These are phyloP conservation scores for Dryococelus australis DNA, from an alignment of 2,888 invertebrate species.

Conservation along the genomic window DNA sequence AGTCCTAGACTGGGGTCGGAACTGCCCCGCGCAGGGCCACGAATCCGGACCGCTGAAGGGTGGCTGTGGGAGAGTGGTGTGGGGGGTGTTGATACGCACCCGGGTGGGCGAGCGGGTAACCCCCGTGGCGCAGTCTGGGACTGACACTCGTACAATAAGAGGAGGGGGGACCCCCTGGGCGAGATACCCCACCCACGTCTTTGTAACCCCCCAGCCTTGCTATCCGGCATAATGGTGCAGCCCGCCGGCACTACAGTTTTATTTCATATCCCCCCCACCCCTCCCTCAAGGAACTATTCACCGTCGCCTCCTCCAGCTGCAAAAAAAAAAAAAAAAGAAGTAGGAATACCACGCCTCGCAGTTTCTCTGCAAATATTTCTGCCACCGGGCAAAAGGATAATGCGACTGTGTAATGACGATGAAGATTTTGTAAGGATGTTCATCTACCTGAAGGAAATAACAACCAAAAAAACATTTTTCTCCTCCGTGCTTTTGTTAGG, in stretches of 20 bases:
- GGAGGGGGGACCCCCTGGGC: not conserved
- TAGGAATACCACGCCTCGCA: not conserved
- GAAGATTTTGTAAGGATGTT: not conserved
- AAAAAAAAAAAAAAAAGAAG: not conserved
- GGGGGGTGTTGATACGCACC: too few species aligned
- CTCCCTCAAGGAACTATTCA: too few species aligned
- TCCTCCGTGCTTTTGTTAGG: not conserved
- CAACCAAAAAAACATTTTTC: not conserved
- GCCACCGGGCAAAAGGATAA: not conserved
- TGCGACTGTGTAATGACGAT: constrained; percentile 12
- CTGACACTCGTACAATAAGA: not conserved
- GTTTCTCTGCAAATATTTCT: constrained; percentile 10
- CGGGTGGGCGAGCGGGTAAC: not conserved
- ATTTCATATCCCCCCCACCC: too few species aligned
- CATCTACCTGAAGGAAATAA: not conserved
- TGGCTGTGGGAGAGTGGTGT: too few species aligned
- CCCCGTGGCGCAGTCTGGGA: not conserved
- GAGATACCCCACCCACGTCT: not conserved
- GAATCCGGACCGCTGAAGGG: too few species aligned
- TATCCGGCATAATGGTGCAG: not conserved
- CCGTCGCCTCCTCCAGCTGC: not conserved
- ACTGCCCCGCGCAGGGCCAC: too few species aligned
- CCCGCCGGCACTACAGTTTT: constrained; percentile 6
- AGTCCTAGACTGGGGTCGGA: too few species aligned
- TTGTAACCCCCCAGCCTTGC: not conserved